phyloP scores from a whole-genome alignment of 2,113 vertebrate genomes.

The Leucoraja erinaceus region DNA sequence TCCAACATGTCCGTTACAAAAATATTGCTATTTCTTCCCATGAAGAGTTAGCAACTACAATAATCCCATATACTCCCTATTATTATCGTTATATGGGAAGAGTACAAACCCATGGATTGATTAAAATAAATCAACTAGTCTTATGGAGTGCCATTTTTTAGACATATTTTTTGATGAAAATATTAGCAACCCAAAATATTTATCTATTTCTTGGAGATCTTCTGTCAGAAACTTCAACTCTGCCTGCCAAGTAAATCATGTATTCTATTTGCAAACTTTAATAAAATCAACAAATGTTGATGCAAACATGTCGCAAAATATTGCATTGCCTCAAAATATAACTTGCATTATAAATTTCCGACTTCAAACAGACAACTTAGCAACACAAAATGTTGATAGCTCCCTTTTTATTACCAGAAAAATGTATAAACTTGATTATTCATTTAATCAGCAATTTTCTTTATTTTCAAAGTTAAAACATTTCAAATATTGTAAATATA shows the following conservation, averaged over 20 bases:
- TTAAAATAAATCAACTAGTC: no score
- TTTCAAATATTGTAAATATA: neutral
- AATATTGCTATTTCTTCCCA: neutral
- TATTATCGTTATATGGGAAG: no score
- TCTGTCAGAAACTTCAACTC: neutral
- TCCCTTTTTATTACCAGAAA: neutral
- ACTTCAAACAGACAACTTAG: neutral
- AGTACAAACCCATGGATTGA: no score
- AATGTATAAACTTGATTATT: neutral
- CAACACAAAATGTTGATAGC: neutral
- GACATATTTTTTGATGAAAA: neutral
- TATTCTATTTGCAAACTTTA: neutral
- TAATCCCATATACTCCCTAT: neutral
- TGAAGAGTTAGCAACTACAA: neutral
- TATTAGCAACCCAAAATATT: neutral
- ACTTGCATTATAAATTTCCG: neutral
- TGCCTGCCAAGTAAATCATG: neutral
- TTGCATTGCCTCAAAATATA: neutral
- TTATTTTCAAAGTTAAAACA: neutral
- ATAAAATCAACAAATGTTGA: neutral
- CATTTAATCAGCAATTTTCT: neutral
- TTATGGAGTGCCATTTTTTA: neutral
- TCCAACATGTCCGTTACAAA: neutral
- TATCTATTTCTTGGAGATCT: neutral
- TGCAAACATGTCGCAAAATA: neutral